Evolutionary conservation across 1,140 invertebrate species (phyloP), one percentile per base, ranked within the genome.

Genomic region (Neodiprion pinetum): DNA sequence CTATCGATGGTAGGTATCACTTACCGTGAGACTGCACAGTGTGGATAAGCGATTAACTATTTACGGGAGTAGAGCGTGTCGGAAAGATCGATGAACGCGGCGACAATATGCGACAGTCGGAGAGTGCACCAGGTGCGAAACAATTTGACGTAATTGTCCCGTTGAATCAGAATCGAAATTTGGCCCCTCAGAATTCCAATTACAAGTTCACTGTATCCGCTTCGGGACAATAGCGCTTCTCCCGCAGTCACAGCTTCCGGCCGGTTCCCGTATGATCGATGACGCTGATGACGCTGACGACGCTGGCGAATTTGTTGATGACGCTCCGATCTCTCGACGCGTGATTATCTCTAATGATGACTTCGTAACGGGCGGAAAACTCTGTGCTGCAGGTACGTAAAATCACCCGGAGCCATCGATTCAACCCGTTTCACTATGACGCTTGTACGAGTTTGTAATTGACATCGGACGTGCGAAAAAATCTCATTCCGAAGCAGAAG

Each of bases 131-230:
- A 61, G 53, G 53, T 61, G 53, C 53, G 53, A 61, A 61, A 61
- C 53, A 61, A n/a, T 61, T 61, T n/a, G 53, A 61, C 53, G 53
- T 61, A 61, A 61, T 61, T 61, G 53, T 61, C 4, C 53, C 53
- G 53, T 61, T 61, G 53, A 61, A 61, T 61, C 53, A n/a, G n/a
- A 61, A 61, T 61, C 53, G 53, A 61, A 61, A 61, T 61, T 12
- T 61, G n/a, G 53, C n/a, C 53, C 53, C 53, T 61, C 53, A 61
- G 53, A 61, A 61, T 61, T 61, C 53, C 53, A 61, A 61, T 61
- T 61, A 61, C 53, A 61, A 61, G 53, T 61, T 61, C 53, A 61
- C 53, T 40, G 28, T 21, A 40, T 40, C 28, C 28, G 28, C 53
- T 12, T 11, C 4, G 53, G 53, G 7, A 61, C 53, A 61, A 61